A percentile compares a stretch with the other conserved stretches of the same genome.
phyloP scores from a whole-genome alignment of 92 coral and sea anemone species.

The Anthopleura xanthogrammica region DNA sequence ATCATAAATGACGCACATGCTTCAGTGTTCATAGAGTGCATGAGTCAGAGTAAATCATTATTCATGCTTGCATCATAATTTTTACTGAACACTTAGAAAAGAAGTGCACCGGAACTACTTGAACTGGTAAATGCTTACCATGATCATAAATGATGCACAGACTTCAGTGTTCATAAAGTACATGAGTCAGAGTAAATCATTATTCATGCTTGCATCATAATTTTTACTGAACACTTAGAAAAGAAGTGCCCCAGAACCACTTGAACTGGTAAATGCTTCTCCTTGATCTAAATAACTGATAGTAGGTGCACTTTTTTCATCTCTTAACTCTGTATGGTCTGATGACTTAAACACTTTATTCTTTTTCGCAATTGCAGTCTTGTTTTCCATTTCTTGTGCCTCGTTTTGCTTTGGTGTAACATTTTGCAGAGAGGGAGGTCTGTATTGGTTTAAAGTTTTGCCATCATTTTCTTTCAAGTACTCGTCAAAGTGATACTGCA shows the following conservation, averaged over 20 bases:
- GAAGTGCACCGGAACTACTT: constrained; percentile 83
- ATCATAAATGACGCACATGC: not conserved
- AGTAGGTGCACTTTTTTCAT: constrained; percentile 31
- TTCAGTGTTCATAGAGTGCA: too few relatives aligned
- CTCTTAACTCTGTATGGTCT: not conserved
- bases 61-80: not conserved
- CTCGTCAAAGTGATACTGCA: constrained; percentile 54
- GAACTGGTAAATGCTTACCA: constrained; percentile 68
- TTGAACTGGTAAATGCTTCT: constrained; percentile 74
- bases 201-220: not conserved
- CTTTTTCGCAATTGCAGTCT: not conserved
- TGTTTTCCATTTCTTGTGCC: not conserved
- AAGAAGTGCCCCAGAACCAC: constrained; percentile 84
- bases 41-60: too few relatives aligned
- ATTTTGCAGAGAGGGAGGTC: constrained; percentile 50
- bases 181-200: too few relatives aligned
- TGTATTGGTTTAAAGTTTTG: constrained; percentile 63
- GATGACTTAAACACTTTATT: not conserved
- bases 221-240: constrained; percentile 39
- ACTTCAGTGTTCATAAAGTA: not conserved
- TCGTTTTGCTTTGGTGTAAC: too few relatives aligned
- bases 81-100: constrained; percentile 46
- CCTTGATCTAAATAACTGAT: constrained; percentile 84
- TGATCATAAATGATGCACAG: not conserved
- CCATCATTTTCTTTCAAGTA: constrained; percentile 33